Evolutionary conservation across 2,113 vertebrate genomes (phyloP).

Genomic region (Paracanthobrama guichenoti): DNA sequence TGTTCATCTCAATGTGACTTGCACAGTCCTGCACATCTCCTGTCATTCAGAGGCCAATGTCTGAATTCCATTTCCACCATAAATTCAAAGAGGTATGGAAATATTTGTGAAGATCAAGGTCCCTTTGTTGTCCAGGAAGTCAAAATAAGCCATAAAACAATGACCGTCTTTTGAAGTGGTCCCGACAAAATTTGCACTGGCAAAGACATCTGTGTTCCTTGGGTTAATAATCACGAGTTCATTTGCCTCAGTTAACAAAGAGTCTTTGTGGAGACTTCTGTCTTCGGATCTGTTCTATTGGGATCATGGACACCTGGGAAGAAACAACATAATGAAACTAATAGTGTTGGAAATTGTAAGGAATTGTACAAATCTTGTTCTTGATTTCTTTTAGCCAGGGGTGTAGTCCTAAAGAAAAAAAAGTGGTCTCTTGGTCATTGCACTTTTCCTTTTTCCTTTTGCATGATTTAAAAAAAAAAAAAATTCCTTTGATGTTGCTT

Average conservation of each 20-base stretch:
- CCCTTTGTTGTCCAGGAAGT: not conserved
- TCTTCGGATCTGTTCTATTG: not conserved
- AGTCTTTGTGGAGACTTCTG: not conserved
- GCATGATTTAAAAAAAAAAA: not conserved
- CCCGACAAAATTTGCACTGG: conserved; percentile 2
- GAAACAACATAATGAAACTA: not conserved
- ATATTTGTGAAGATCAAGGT: conserved; percentile 11
- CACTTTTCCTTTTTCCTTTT: not conserved
- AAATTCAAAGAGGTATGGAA: conserved; percentile 11
- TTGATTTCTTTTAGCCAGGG: not conserved
- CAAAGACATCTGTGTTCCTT: conserved; percentile 23
- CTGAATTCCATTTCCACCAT: conserved; percentile 26
- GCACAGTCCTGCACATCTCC: conserved; percentile 52
- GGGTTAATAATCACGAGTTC: conserved; percentile 52
- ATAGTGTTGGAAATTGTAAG: not conserved
- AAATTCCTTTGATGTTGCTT: not conserved
- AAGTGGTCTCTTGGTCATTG: not conserved
- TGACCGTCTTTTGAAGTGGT: not conserved
- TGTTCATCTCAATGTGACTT: conserved; percentile 50
- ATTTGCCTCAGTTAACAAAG: conserved; percentile 18
- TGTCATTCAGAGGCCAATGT: not conserved
- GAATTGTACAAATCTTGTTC: not conserved
- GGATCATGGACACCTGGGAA: not conserved
- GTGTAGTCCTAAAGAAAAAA: not conserved
- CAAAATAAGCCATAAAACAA: conserved; percentile 27